phyloP scores from a whole-genome alignment of 2,113 vertebrate species.

The Ictalurus punctatus region DNA sequence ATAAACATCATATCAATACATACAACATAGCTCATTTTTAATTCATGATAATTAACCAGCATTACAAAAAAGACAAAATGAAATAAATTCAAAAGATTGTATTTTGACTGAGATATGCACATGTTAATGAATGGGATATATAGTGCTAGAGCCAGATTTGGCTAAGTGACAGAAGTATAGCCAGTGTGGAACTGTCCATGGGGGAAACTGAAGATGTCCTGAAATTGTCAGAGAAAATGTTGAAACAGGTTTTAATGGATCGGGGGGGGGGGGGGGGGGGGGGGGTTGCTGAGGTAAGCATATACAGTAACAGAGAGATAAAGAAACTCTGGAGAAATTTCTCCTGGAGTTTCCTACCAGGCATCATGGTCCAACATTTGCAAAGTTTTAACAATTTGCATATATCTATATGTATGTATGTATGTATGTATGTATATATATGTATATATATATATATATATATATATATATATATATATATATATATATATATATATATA shows the following conservation, averaged over 20 bases:
- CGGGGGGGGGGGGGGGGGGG: not conserved
- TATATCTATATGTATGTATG: too few relatives aligned
- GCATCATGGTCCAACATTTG: not conserved
- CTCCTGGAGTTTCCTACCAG: slow-evolving; percentile 16
- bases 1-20: slow-evolving; percentile 3
- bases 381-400: not conserved
- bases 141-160: not conserved
- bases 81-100: not conserved
- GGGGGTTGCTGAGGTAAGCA: slow-evolving; percentile 43
- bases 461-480: too few relatives aligned
- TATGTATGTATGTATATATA: too few relatives aligned
- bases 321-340: slow-evolving; percentile 5
- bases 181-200: not conserved
- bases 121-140: not conserved
- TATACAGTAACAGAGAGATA: slow-evolving; percentile 26
- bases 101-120: not conserved
- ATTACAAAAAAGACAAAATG: not conserved
- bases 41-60: not conserved
- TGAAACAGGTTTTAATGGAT: slow-evolving; percentile 49
- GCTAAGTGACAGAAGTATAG: not conserved
- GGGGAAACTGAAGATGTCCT: not conserved
- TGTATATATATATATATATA: not conserved
- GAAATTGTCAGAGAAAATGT: slow-evolving; percentile 36
- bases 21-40: not conserved
- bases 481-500: too few relatives aligned